Evolutionary conservation across 2,888 invertebrate species (phyloP).

Genomic region (Abrostola tripartita): DNA sequence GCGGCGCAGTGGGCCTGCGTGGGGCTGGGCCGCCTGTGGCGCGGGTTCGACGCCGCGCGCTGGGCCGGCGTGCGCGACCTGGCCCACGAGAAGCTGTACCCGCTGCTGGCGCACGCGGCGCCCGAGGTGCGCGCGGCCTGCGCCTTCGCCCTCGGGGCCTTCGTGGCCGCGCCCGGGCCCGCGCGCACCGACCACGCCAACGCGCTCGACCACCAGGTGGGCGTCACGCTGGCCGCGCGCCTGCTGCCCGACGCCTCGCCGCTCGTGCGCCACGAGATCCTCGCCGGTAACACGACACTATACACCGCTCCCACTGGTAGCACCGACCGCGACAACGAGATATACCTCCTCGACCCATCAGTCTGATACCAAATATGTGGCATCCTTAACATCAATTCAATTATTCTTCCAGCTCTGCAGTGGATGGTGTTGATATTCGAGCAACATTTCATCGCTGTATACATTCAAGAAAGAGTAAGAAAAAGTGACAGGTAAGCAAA

Average conservation of each 20-base stretch:
- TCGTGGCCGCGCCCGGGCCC: slow-evolving; percentile 93
- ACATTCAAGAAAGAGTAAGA: slow-evolving; percentile 88
- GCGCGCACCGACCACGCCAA: slow-evolving; percentile 97
- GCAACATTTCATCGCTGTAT: slow-evolving; percentile 94
- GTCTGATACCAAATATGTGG: too few species aligned
- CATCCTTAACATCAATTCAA: not conserved
- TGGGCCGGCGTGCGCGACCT: slow-evolving; percentile 99
- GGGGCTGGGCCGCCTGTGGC: slow-evolving; percentile 97
- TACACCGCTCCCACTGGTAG: not conserved
- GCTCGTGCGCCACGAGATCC: slow-evolving; percentile 95
- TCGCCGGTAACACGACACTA: slow-evolving; percentile 90
- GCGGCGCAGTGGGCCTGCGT: slow-evolving; percentile 97
- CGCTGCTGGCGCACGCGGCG: slow-evolving; percentile 92
- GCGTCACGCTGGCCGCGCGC: slow-evolving; percentile 94
- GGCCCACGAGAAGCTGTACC: slow-evolving; percentile 98
- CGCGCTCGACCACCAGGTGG: slow-evolving; percentile 97
- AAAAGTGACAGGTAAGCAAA: slow-evolving; percentile 72
- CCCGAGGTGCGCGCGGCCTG: slow-evolving; percentile 98
- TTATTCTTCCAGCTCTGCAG: slow-evolving; percentile 89
- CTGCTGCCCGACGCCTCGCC: slow-evolving; percentile 94
- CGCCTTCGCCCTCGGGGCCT: slow-evolving; percentile 98
- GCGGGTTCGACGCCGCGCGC: slow-evolving; percentile 92
- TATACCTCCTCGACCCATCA: not conserved
- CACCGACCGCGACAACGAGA: not conserved
- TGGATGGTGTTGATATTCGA: slow-evolving; percentile 95